Evolutionary conservation across 2,888 invertebrate species (phyloP).

Genomic region (Xestobium rufovillosum): DNA sequence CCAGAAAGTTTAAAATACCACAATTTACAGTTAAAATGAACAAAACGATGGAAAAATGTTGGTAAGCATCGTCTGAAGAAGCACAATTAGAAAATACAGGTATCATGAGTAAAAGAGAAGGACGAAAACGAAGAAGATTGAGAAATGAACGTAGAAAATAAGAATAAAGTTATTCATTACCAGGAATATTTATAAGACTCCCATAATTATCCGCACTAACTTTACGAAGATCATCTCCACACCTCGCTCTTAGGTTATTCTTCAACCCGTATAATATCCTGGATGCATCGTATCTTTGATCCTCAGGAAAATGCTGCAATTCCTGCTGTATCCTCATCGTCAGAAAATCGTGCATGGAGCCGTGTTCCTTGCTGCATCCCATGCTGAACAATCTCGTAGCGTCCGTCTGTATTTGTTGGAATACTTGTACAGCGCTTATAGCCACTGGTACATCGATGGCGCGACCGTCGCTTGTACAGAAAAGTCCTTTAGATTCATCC

Average conservation of each 20-base stretch:
- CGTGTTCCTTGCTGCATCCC: slow-evolving; percentile 56
- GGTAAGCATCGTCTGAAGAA: too few relatives aligned
- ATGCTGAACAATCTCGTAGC: slow-evolving; percentile 55
- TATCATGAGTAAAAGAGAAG: too few relatives aligned
- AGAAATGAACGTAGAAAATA: too few relatives aligned
- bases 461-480: slow-evolving; percentile 63
- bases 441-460: slow-evolving; percentile 57
- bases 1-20: too few relatives aligned
- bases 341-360: slow-evolving; percentile 45
- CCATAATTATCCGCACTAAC: slow-evolving; percentile 70
- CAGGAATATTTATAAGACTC: slow-evolving; percentile 59
- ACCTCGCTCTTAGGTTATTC: slow-evolving; percentile 54
- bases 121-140: too few relatives aligned
- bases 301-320: slow-evolving; percentile 60
- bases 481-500: slow-evolving; percentile 53
- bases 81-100: too few relatives aligned
- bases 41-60: too few relatives aligned
- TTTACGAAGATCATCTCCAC: slow-evolving; percentile 64
- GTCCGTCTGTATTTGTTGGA: slow-evolving; percentile 60
- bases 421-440: slow-evolving; percentile 58
- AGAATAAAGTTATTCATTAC: slow-evolving; percentile 54
- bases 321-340: slow-evolving; percentile 61
- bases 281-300: slow-evolving; percentile 61
- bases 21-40: too few relatives aligned
- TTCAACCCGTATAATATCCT: slow-evolving; percentile 60